phyloP scores from a whole-genome alignment of 2,888 invertebrate species.

The Morinoia aosen region DNA sequence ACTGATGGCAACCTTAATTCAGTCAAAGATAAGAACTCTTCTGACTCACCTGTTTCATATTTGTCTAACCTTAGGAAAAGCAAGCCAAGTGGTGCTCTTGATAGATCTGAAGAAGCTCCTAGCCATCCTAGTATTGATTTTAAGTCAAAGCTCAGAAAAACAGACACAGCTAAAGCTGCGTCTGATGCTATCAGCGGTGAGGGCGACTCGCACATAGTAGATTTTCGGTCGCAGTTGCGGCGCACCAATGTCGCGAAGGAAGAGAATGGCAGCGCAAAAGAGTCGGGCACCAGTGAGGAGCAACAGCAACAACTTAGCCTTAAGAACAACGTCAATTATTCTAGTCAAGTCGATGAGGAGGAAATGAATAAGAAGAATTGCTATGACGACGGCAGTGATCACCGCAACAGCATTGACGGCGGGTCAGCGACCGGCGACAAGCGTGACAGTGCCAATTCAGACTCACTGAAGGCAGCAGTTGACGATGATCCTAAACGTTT shows the following conservation, averaged over 20 bases:
- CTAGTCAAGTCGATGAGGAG: constrained; percentile 32
- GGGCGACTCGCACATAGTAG: constrained; percentile 58
- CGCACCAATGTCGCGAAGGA: constrained; percentile 63
- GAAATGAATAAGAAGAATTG: constrained; percentile 32
- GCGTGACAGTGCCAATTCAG: constrained; percentile 72
- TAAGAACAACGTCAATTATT: constrained; percentile 78
- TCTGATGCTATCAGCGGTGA: constrained; percentile 6
- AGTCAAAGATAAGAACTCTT: constrained; percentile 13
- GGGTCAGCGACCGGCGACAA: constrained; percentile 69
- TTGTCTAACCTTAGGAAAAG: constrained; percentile 72
- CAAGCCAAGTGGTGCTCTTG: constrained; percentile 62
- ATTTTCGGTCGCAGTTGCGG: constrained; percentile 70
- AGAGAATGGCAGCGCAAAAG: constrained; percentile 49
- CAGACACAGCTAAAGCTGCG: constrained; percentile 61
- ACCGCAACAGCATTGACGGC: constrained; percentile 36
- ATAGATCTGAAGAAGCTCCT: constrained; percentile 58
- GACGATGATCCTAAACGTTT: constrained; percentile 88
- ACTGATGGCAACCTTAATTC: constrained; percentile 33
- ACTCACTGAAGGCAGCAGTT: constrained; percentile 69
- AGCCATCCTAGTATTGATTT: constrained; percentile 68
- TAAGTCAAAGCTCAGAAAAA: constrained; percentile 69
- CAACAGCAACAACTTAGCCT: constrained; percentile 82
- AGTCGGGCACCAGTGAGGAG: constrained; percentile 70
- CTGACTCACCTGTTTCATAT: constrained; percentile 26
- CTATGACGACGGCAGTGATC: neutral